These are phyloP conservation scores for Pseudomyrmex flavicornis DNA, from an alignment of 1,140 invertebrate species.

Conservation along the genomic window DNA sequence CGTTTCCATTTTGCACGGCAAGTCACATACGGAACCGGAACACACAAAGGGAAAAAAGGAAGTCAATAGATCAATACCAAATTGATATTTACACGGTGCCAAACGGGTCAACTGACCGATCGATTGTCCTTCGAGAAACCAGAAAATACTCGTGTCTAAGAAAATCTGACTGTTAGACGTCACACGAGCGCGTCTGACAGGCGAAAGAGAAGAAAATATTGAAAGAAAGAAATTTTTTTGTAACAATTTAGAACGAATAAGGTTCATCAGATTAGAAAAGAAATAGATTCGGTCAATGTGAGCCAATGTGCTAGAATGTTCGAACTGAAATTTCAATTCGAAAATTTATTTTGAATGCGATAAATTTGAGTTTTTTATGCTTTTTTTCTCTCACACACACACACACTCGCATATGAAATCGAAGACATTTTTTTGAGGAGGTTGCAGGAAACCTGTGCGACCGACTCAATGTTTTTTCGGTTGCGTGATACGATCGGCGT, in stretches of 20 bases:
- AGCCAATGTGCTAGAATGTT: too few species aligned
- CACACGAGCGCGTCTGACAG: not conserved
- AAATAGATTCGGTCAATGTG: not conserved
- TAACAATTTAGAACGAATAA: not conserved
- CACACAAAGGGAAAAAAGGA: not conserved
- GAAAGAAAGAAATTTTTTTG: not conserved
- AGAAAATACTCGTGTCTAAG: not conserved
- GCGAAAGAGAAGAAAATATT: not conserved
- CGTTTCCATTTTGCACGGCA: conserved; percentile 43
- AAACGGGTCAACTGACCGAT: conserved; percentile 13
- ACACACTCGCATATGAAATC: not conserved
- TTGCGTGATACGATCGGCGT: not conserved
- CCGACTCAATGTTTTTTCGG: not conserved
- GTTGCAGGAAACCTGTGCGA: not conserved
- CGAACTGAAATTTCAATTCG: too few species aligned
- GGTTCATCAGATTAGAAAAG: not conserved
- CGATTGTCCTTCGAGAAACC: conserved; percentile 6
- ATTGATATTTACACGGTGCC: conserved; percentile 46
- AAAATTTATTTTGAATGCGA: too few species aligned
- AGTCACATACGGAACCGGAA: conserved; percentile 1
- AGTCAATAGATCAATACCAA: conserved; percentile 43
- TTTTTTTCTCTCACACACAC: too few species aligned
- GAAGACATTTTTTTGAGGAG: not conserved
- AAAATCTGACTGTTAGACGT: not conserved
- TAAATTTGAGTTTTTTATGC: too few species aligned